Evolutionary conservation across 2,888 invertebrate genomes (phyloP).

Genomic region (Agonopterix arenella): DNA sequence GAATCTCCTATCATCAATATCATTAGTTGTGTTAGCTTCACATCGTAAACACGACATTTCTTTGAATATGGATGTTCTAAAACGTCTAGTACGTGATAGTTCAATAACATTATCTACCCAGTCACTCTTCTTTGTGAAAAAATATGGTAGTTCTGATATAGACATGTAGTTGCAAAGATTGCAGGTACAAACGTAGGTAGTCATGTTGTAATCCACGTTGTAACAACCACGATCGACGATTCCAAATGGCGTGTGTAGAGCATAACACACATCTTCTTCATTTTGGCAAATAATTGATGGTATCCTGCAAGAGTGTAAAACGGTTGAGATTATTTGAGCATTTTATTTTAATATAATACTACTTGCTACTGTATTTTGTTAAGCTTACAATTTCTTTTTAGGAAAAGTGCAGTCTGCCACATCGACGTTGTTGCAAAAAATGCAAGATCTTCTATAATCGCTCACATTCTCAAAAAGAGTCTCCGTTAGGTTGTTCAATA

Average conservation of each 20-base stretch:
- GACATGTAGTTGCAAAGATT: constrained; percentile 59
- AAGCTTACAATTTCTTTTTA: constrained; percentile 44
- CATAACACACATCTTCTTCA: constrained; percentile 49
- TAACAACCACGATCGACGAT: constrained; percentile 56
- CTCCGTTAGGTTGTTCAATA: not conserved
- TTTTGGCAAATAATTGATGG: constrained; percentile 36
- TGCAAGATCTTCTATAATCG: constrained; percentile 31
- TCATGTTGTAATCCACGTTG: constrained; percentile 42
- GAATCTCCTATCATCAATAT: too few species aligned
- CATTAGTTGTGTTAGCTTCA: constrained; percentile 32
- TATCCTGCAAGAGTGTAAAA: constrained; percentile 26
- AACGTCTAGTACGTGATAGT: constrained; percentile 40
- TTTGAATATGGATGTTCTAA: constrained; percentile 46
- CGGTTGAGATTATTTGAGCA: too few species aligned
- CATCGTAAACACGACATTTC: constrained; percentile 56
- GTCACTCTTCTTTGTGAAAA: constrained; percentile 40
- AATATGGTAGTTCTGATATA: constrained; percentile 51
- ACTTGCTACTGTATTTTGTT: too few species aligned
- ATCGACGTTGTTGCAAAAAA: constrained; percentile 45
- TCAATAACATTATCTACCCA: constrained; percentile 57
- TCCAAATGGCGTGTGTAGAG: constrained; percentile 59
- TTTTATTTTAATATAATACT: too few species aligned
- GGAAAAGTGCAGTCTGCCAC: constrained; percentile 41
- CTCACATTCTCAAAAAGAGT: not conserved
- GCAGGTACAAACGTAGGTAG: constrained; percentile 54